These are phyloP conservation scores for Hyalella azteca DNA, from an alignment of 2,888 invertebrate species.

Conservation along the genomic window DNA sequence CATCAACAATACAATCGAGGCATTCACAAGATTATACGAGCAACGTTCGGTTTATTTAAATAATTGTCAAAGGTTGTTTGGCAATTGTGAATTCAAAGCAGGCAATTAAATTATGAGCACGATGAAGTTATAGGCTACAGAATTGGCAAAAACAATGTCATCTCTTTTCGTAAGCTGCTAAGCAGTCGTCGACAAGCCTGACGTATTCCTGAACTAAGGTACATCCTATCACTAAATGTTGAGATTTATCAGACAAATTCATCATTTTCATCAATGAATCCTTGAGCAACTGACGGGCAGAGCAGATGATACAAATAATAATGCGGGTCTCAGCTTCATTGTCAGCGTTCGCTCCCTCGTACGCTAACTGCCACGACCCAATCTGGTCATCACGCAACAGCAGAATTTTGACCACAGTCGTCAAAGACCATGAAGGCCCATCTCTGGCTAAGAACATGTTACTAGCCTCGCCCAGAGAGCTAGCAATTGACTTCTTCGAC, in stretches of 20 bases:
- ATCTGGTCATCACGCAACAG: not conserved
- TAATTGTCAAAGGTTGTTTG: too few species aligned
- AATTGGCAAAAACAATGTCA: not conserved
- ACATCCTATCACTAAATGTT: conserved; percentile 1
- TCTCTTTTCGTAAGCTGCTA: not conserved
- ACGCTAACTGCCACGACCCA: not conserved
- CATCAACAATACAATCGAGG: too few species aligned
- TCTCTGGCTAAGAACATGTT: conserved; percentile 42
- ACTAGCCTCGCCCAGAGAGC: conserved; percentile 22
- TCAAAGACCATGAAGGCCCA: conserved; percentile 52
- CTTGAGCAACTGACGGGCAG: not conserved
- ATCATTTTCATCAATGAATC: not conserved
- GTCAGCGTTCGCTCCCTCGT: not conserved
- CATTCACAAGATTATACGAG: too few species aligned
- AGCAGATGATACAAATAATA: not conserved
- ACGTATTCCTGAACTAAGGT: conserved; percentile 8
- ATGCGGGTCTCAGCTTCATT: not conserved
- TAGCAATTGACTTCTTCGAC: not conserved
- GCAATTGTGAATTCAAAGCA: too few species aligned
- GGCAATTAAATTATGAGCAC: too few species aligned
- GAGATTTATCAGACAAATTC: too few species aligned
- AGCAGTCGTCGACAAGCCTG: not conserved
- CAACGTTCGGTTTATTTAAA: too few species aligned
- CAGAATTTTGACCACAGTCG: conserved; percentile 27
- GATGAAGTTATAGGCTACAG: not conserved